A percentile compares a stretch with the other conserved stretches of the same genome.
Conservation (phyloP, 1,140 invertebrate genomes). For the Cydia strobilella region DNA sequence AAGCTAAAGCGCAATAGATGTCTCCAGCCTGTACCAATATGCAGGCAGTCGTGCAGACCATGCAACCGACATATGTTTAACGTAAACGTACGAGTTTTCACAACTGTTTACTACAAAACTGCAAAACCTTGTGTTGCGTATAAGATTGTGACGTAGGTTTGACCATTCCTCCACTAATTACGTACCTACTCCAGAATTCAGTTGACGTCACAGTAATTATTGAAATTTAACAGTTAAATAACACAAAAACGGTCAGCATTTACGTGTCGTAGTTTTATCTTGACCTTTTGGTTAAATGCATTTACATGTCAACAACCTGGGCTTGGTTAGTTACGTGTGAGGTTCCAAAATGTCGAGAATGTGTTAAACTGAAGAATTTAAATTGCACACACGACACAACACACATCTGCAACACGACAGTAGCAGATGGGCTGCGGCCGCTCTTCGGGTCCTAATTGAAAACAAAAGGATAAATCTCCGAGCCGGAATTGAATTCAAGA, state of each 20-base stretch:
- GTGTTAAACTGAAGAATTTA: slow-evolving; percentile 43
- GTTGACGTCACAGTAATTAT: slow-evolving; percentile 50
- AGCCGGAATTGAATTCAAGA: neutral
- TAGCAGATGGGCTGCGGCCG: neutral
- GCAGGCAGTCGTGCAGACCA: neutral
- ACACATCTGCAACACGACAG: slow-evolving; percentile 28
- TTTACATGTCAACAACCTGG: slow-evolving; percentile 60
- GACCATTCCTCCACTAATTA: neutral
- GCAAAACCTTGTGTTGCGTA: slow-evolving; percentile 19
- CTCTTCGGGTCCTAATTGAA: neutral
- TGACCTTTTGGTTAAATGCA: slow-evolving; percentile 56
- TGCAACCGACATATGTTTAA: neutral
- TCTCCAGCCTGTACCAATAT: neutral
- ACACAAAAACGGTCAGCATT: slow-evolving; percentile 57
- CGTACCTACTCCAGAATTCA: slow-evolving; percentile 4
- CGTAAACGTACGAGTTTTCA: neutral
- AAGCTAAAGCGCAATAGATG: neutral
- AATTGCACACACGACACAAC: no score
- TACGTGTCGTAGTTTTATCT: slow-evolving; percentile 50
- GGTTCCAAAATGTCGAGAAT: slow-evolving; percentile 43
- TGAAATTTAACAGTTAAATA: slow-evolving; percentile 42
- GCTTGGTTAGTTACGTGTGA: slow-evolving; percentile 45
- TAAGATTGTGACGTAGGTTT: neutral
- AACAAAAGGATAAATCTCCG: slow-evolving; percentile 17
- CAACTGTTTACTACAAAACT: slow-evolving; percentile 25